Evolutionary conservation across 2,797 vertebrate species (phyloP).

Genomic region (Anguilla marmorata): DNA sequence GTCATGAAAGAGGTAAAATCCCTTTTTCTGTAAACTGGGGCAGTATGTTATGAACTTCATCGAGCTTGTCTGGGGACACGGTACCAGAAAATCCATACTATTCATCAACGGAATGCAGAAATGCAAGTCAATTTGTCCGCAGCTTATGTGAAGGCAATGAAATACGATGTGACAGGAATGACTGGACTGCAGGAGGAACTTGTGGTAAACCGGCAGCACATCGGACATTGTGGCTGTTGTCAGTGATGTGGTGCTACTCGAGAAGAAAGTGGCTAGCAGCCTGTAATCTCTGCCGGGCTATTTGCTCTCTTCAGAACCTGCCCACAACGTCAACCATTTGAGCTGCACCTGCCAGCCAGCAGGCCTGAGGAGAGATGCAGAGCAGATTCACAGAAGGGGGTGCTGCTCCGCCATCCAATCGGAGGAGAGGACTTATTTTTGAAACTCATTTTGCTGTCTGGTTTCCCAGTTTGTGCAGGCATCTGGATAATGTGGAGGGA

Average conservation of each 20-base stretch:
- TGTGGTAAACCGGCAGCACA: neutral
- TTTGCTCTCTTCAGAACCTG: constrained; percentile 46
- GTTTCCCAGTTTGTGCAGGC: neutral
- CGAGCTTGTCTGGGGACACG: constrained; percentile 25
- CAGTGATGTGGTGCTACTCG: neutral
- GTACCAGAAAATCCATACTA: constrained; percentile 25
- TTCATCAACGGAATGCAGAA: constrained; percentile 32
- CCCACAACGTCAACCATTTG: constrained; percentile 41
- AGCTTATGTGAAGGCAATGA: constrained; percentile 12
- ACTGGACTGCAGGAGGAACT: constrained; percentile 2
- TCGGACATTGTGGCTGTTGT: neutral
- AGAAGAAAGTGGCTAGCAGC: neutral
- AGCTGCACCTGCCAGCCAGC: neutral
- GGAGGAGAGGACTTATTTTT: neutral
- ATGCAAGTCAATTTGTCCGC: constrained; percentile 25
- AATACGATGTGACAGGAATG: neutral
- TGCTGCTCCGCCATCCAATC: neutral
- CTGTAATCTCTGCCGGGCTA: constrained; percentile 12
- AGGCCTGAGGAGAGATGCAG: neutral
- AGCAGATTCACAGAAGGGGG: neutral
- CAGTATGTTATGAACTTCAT: constrained; percentile 27
- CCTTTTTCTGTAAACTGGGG: constrained; percentile 6
- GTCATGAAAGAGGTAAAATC: constrained; percentile 8
- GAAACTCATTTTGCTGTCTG: neutral
- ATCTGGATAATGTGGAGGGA: neutral